Evolutionary conservation across 2,113 vertebrate genomes (phyloP), one percentile per base, ranked within the genome.

Genomic region (Brienomyrus longianalis): DNA sequence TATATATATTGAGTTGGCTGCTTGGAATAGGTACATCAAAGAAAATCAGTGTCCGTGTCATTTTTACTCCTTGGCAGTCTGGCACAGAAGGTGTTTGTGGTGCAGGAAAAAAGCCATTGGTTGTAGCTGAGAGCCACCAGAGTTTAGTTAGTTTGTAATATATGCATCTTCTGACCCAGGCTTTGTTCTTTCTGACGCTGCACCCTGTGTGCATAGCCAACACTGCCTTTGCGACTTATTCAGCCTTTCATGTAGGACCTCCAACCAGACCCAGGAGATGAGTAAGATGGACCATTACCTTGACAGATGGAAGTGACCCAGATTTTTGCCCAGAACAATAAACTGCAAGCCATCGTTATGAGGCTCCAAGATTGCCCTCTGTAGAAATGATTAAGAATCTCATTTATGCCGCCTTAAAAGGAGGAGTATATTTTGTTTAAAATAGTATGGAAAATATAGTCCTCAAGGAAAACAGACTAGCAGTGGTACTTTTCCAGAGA

Each of bases 221-320:
- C 6, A 1, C 3, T 43, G 51, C 50, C 85, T 52, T 86, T 86
- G 85, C 31, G 15, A 9, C 51, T 52, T 52, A 51, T 13, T 8
- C 84, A 86, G 48, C n/a, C 4, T 86, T 87, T 56, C 85, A 56
- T 87, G 51, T 54, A 56, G 51, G 56, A 87, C 85, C 51, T 54
- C 43, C 51, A 56, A 8, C 85, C 85, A 52, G 85, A 87, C 85
- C 50, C 50, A 5, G 51, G 50, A 87, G 50, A 87, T 54, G 85
- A 87, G 85, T 54, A 87, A 35, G 51, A 87, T 54, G 31, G 85
- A 35, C 85, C 85, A 87, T 87, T 87, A 87, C 51, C 85, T 87
- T 87, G 85, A 87, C 85, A 87, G 51, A 87, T 56, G 51, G 51
- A 87, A 87, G 45, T 87, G 51, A 87, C 85, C 85, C 39, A 39